A percentile compares a stretch with the other conserved stretches of the same genome.
Conservation (phyloP, 1,140 invertebrate genomes). For the Caenorhabditis remanei region DNA sequence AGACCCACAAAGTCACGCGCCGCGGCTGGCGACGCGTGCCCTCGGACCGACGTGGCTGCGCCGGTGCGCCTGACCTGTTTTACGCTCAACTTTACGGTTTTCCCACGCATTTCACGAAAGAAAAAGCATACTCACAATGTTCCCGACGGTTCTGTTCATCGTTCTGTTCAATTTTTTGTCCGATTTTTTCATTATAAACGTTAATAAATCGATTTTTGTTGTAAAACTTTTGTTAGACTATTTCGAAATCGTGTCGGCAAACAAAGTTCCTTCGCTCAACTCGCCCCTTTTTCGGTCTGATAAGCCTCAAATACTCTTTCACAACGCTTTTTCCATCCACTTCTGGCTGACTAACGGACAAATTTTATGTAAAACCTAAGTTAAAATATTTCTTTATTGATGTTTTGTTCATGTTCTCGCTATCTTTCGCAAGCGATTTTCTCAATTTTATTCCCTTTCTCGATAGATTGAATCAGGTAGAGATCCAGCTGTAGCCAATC, state of each 20-base stretch:
- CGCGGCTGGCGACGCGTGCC: slow-evolving; percentile 46
- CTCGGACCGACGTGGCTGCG: slow-evolving; percentile 30
- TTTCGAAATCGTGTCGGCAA: slow-evolving; percentile 52
- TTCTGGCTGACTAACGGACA: background rate
- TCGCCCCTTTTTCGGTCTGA: slow-evolving; percentile 11
- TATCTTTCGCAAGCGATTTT: background rate
- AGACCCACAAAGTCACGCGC: slow-evolving; percentile 38
- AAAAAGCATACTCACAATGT: background rate
- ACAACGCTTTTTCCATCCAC: slow-evolving; percentile 1
- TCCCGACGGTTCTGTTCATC: background rate
- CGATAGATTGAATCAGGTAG: background rate
- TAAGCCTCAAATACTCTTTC: slow-evolving; percentile 38
- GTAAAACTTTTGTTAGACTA: background rate
- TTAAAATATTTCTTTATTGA: background rate
- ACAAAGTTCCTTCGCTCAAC: slow-evolving; percentile 7
- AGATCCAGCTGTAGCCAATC: background rate
- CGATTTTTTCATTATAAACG: no score
- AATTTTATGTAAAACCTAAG: background rate
- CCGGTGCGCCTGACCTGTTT: slow-evolving; percentile 52
- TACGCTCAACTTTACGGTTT: slow-evolving; percentile 18
- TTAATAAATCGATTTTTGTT: background rate
- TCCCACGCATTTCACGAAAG: slow-evolving; percentile 9
- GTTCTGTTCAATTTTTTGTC: background rate
- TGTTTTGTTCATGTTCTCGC: background rate
- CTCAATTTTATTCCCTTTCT: background rate